Percentiles rank a stretch among this genome's conserved stretches.
phyloP scores from a whole-genome alignment of 2,888 invertebrate genomes.

The Microplitis deprimator region DNA sequence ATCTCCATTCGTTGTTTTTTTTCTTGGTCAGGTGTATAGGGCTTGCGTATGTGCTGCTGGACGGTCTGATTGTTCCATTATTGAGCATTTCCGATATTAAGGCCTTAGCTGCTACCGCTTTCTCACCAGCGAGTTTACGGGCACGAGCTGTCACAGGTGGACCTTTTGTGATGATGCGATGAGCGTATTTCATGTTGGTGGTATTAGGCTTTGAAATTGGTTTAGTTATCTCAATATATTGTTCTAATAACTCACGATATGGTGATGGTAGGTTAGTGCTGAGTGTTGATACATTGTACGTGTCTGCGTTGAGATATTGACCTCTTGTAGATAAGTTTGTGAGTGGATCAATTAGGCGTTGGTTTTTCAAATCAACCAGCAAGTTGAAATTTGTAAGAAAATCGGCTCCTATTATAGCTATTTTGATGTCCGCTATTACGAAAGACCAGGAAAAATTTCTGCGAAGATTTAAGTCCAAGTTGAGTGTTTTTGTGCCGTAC shows the following conservation, averaged over 20 bases:
- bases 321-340: background rate
- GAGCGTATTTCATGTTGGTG: slow-evolving; percentile 44
- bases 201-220: background rate
- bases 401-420: background rate
- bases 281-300: background rate
- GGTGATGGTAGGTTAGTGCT: no score
- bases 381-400: background rate
- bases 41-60: slow-evolving; percentile 59
- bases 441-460: background rate
- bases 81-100: background rate
- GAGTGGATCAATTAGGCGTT: background rate
- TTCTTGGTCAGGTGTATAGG: slow-evolving; percentile 62
- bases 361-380: background rate
- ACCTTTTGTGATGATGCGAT: background rate
- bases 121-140: background rate
- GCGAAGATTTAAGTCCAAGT: background rate
- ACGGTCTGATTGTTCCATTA: background rate
- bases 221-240: no score
- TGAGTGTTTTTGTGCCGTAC: background rate
- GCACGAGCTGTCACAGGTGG: background rate
- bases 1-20: slow-evolving; percentile 48
- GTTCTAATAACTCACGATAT: no score
- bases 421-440: background rate
- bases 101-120: background rate
- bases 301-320: background rate